phyloP scores from a whole-genome alignment of 2,888 invertebrate species.

The Thumatha senex region DNA sequence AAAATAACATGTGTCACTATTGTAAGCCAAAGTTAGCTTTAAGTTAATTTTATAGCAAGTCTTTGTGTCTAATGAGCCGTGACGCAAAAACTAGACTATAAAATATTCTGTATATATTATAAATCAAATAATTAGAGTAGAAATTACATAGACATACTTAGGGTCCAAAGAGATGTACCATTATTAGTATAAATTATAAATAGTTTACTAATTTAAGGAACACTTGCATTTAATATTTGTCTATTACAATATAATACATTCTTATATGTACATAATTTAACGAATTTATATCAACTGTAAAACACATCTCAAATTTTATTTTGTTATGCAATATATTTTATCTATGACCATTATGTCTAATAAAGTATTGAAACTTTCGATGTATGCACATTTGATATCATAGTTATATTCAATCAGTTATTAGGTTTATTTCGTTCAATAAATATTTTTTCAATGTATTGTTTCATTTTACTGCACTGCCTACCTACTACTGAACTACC shows the following conservation, averaged over 20 bases:
- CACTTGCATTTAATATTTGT: too few species aligned
- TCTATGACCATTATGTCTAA: too few species aligned
- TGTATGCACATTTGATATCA: too few species aligned
- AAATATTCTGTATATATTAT: constrained; percentile 20
- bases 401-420: too few species aligned
- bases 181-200: constrained; percentile 20
- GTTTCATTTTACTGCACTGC: too few species aligned
- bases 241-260: constrained; percentile 10
- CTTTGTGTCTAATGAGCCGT: constrained; percentile 72
- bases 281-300: constrained; percentile 23
- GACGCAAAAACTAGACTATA: constrained; percentile 62
- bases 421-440: too few species aligned
- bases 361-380: too few species aligned
- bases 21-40: constrained; percentile 18
- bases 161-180: constrained; percentile 47
- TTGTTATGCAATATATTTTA: too few species aligned
- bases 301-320: too few species aligned
- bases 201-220: too few species aligned
- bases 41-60: constrained; percentile 43
- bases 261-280: constrained; percentile 19
- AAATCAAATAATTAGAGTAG: constrained; percentile 5
- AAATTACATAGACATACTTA: constrained; percentile 40
- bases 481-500: too few species aligned
- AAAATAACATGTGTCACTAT: constrained; percentile 1
- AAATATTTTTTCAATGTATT: too few species aligned